Evolutionary conservation across 2,113 vertebrate genomes (phyloP).

Genomic region (Narcine bancroftii): DNA sequence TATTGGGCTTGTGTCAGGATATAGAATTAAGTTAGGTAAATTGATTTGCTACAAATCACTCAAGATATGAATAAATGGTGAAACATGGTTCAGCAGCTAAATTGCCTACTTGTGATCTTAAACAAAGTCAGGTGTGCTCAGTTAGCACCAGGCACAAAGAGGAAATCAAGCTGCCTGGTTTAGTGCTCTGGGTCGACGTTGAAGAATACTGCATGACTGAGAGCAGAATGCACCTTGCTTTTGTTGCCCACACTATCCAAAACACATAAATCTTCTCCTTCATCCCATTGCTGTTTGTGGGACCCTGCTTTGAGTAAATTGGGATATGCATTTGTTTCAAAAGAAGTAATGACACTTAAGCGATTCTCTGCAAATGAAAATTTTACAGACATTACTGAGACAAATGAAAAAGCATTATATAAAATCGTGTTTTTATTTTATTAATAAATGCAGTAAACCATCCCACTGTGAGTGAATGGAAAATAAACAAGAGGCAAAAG

Average conservation of each 20-base stretch:
- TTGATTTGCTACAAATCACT: neutral
- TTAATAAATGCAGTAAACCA: neutral
- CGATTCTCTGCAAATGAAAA: neutral
- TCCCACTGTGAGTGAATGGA: neutral
- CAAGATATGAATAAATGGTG: too few relatives aligned
- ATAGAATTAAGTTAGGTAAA: neutral
- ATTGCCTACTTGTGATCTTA: neutral
- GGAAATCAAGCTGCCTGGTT: too few relatives aligned
- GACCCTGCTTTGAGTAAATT: neutral
- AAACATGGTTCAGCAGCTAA: neutral
- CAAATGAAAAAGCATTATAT: neutral
- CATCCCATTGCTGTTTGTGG: neutral
- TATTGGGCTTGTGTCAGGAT: neutral
- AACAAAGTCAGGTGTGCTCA: neutral
- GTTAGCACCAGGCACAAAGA: too few relatives aligned
- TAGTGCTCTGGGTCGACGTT: neutral
- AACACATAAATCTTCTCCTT: neutral
- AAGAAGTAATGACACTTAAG: neutral
- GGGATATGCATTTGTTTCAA: neutral
- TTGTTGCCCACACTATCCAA: neutral
- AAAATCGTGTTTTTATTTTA: slow-evolving; percentile 5
- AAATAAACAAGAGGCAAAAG: neutral
- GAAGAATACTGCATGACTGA: neutral
- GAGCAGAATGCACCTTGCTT: neutral
- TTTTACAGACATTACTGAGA: neutral